These are phyloP conservation scores for Thalassoma bifasciatum DNA, from an alignment of 2,113 vertebrate genomes.

Conservation along the genomic window DNA sequence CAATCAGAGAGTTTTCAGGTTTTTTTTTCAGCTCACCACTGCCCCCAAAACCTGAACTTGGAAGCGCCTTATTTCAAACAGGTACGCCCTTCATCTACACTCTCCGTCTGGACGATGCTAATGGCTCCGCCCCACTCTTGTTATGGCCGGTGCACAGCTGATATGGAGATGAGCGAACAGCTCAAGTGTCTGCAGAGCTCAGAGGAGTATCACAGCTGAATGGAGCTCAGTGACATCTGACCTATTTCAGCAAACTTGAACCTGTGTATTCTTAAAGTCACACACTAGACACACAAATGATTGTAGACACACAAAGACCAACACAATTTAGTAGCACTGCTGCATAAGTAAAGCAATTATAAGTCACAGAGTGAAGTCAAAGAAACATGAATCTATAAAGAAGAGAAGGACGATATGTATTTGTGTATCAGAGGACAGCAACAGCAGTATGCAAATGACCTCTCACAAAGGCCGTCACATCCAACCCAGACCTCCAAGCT, in stretches of 20 bases:
- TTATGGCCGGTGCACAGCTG: slow-evolving; percentile 46
- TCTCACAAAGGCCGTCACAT: slow-evolving; percentile 61
- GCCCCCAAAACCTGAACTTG: background rate
- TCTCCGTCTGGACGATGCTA: slow-evolving; percentile 32
- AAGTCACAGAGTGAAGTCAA: background rate
- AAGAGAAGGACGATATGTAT: background rate
- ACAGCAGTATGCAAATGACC: slow-evolving; percentile 13
- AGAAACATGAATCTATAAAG: background rate
- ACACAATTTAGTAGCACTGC: too few species aligned
- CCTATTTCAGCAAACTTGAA: slow-evolving; percentile 12
- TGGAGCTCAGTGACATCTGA: slow-evolving; percentile 53
- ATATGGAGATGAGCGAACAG: slow-evolving; percentile 50
- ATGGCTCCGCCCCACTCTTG: slow-evolving; percentile 48
- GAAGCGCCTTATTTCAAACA: slow-evolving; percentile 13
- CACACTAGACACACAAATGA: background rate
- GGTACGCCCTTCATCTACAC: slow-evolving; percentile 48
- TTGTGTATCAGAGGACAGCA: slow-evolving; percentile 1
- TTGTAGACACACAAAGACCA: background rate
- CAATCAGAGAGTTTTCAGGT: slow-evolving; percentile 31
- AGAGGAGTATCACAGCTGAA: slow-evolving; percentile 33
- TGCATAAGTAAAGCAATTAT: background rate
- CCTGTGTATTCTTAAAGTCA: slow-evolving; percentile 34
- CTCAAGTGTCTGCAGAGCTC: slow-evolving; percentile 8
- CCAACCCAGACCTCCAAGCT: slow-evolving; percentile 59
- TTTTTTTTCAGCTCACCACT: background rate